These are phyloP conservation scores for Heliconius erato DNA, from an alignment of 2,888 invertebrate species.

Conservation along the genomic window DNA sequence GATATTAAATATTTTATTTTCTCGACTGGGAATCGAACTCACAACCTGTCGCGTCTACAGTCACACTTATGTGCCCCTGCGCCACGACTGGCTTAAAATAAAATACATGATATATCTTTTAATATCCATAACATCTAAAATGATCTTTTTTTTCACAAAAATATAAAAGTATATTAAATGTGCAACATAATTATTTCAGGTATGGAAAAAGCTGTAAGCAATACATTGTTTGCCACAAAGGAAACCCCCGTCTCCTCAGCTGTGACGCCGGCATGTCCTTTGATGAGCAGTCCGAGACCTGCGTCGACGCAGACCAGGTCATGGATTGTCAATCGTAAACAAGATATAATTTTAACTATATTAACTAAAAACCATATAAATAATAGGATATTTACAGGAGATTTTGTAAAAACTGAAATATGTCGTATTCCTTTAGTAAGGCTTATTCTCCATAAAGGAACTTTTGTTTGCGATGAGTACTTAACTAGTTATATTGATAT, in stretches of 20 bases:
- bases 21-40: too few species aligned
- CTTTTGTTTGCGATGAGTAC: neutral
- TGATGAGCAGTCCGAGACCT: conserved; percentile 62
- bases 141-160: neutral
- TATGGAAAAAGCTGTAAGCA: conserved; percentile 64
- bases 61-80: too few species aligned
- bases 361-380: conserved; percentile 1
- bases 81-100: too few species aligned
- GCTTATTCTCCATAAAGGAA: neutral
- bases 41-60: too few species aligned
- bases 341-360: conserved; percentile 6
- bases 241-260: conserved; percentile 67
- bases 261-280: conserved; percentile 69
- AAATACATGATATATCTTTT: neutral
- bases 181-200: conserved; percentile 55
- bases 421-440: conserved; percentile 6
- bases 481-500: conserved; percentile 17
- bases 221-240: conserved; percentile 69
- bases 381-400: conserved; percentile 11
- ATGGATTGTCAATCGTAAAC: conserved; percentile 30
- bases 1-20: too few species aligned
- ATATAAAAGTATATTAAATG: neutral
- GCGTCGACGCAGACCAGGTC: conserved; percentile 55
- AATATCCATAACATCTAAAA: neutral
- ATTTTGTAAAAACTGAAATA: conserved; percentile 12